Evolutionary conservation across 2,888 invertebrate species (phyloP).

Genomic region (Villa cingulata): DNA sequence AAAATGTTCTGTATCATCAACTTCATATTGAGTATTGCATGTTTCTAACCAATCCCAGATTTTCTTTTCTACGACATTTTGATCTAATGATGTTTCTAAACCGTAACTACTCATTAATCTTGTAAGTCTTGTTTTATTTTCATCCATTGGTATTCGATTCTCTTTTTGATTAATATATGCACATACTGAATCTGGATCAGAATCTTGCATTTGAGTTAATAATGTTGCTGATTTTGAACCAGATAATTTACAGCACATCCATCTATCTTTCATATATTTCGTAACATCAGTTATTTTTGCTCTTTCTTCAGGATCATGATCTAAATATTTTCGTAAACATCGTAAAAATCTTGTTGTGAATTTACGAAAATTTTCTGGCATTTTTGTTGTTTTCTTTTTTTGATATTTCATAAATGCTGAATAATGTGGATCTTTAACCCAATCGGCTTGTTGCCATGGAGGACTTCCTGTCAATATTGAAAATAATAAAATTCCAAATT

Average conservation of each 20-base stretch:
- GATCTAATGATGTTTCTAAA: slow-evolving; percentile 49
- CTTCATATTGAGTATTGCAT: slow-evolving; percentile 22
- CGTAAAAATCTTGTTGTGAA: slow-evolving; percentile 56
- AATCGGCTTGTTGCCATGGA: slow-evolving; percentile 57
- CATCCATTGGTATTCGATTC: slow-evolving; percentile 38
- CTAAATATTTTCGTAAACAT: slow-evolving; percentile 55
- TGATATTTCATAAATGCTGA: slow-evolving; percentile 53
- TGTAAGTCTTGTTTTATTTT: slow-evolving; percentile 40
- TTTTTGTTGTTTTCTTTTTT: slow-evolving; percentile 44
- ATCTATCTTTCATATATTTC: slow-evolving; percentile 47
- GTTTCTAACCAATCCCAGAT: slow-evolving; percentile 54
- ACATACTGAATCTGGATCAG: slow-evolving; percentile 39
- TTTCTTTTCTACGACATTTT: slow-evolving; percentile 44
- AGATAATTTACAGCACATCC: slow-evolving; percentile 42
- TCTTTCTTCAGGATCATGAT: slow-evolving; percentile 52
- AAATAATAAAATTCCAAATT: slow-evolving; percentile 48
- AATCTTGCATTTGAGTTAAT: slow-evolving; percentile 25
- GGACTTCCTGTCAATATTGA: slow-evolving; percentile 49
- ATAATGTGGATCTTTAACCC: slow-evolving; percentile 57
- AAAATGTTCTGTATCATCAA: not conserved
- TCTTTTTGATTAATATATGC: slow-evolving; percentile 41
- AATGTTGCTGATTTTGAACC: slow-evolving; percentile 40
- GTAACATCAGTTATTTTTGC: slow-evolving; percentile 44
- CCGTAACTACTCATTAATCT: slow-evolving; percentile 46
- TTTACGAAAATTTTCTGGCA: slow-evolving; percentile 43